phyloP scores from a whole-genome alignment of 2,797 vertebrate genomes.

The Petrocephalus sullivani region DNA sequence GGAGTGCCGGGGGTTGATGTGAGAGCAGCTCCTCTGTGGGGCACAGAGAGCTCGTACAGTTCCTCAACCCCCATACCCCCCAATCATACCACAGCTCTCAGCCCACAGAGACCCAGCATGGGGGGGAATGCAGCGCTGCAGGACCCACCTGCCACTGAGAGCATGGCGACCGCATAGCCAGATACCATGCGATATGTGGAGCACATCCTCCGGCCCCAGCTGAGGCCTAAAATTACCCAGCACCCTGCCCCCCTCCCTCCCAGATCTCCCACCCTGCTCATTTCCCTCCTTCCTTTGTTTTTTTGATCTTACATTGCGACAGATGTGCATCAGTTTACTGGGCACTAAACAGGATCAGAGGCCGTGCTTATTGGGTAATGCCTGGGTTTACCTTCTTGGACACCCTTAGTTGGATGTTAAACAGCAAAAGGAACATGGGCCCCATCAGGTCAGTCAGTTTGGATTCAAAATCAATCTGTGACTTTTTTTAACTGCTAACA shows the following conservation, averaged over 20 bases:
- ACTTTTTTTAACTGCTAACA: not conserved
- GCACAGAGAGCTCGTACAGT: not conserved
- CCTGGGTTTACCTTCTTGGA: conserved; percentile 3
- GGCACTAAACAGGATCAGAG: conserved; percentile 8
- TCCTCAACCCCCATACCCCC: not conserved
- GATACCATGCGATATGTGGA: not conserved
- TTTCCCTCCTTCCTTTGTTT: not conserved
- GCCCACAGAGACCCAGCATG: not conserved
- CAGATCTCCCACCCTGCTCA: not conserved
- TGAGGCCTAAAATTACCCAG: conserved; percentile 14
- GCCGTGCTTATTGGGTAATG: not conserved
- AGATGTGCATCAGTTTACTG: not conserved
- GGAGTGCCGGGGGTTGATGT: not conserved
- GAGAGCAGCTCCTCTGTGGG: conserved; percentile 4
- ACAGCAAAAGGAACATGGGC: not conserved
- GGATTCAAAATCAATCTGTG: not conserved
- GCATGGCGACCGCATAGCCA: not conserved
- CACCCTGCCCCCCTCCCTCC: not conserved
- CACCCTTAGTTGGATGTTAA: not conserved
- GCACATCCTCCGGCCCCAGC: not conserved
- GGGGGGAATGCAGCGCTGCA: not conserved
- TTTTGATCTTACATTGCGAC: not conserved
- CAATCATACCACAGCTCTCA: not conserved
- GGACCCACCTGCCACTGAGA: conserved; percentile 9
- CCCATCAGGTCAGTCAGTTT: not conserved